phyloP scores from a whole-genome alignment of 2,797 vertebrate species.

The Leptoclinus maculatus region DNA sequence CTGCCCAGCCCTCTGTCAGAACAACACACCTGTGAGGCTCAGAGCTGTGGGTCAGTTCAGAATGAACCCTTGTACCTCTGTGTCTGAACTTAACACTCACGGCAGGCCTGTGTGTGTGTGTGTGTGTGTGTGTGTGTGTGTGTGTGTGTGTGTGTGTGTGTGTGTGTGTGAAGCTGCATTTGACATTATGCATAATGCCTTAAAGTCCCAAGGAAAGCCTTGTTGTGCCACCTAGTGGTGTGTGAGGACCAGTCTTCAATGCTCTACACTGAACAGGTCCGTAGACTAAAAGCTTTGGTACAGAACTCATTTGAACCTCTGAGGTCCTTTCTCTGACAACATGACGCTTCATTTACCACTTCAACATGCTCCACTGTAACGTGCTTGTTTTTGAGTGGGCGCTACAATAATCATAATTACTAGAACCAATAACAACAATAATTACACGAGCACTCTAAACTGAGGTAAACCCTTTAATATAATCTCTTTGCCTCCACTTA shows the following conservation, averaged over 20 bases:
- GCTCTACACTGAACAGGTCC: no score
- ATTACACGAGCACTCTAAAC: neutral
- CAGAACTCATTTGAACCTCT: neutral
- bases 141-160: no score
- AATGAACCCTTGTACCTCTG: neutral
- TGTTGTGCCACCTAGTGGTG: constrained; percentile 74
- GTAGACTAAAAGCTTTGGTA: neutral
- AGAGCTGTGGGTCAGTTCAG: constrained; percentile 14
- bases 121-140: no score
- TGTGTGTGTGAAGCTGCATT: neutral
- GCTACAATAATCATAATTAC: neutral
- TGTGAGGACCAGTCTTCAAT: neutral
- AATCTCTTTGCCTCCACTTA: neutral
- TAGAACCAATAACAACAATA: neutral
- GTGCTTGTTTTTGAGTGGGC: neutral
- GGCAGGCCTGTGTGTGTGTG: neutral
- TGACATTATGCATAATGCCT: neutral
- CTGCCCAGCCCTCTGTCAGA: neutral
- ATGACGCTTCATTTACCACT: neutral
- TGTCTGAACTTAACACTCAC: constrained; percentile 10
- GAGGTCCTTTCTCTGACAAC: neutral
- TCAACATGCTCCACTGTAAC: neutral
- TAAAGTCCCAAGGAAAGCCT: neutral
- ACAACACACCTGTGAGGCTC: constrained; percentile 32
- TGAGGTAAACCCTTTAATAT: neutral